Evolutionary conservation across 2,113 vertebrate genomes (phyloP).

Genomic region (Perognathus longimembris): DNA sequence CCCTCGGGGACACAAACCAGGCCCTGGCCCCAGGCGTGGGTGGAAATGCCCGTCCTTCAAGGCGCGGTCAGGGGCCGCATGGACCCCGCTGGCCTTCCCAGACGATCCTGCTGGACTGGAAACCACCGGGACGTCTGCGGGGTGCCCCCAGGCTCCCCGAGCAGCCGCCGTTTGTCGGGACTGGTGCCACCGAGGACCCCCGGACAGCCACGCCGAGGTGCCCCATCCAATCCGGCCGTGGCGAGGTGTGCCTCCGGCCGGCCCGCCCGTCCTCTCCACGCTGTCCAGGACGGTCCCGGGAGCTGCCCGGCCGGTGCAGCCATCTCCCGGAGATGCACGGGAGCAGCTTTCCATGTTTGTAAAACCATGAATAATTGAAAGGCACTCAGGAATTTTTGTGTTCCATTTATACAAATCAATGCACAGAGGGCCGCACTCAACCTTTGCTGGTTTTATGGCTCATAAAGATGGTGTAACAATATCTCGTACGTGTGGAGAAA

Average conservation of each 20-base stretch:
- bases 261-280: accelerated
- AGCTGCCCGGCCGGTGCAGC: neutral
- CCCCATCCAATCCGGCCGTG: neutral
- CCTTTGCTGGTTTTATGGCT: neutral
- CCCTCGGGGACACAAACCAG: neutral
- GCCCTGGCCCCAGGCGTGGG: accelerated
- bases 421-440: neutral
- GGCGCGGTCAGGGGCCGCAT: neutral
- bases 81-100: neutral
- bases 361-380: constrained; percentile 75
- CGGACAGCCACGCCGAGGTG: accelerated
- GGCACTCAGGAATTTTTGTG: constrained; percentile 62
- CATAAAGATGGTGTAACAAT: neutral
- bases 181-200: neutral
- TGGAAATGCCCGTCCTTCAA: accelerated
- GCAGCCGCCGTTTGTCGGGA: neutral
- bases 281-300: neutral
- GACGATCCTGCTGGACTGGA: neutral
- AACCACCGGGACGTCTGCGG: accelerated
- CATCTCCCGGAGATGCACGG: neutral
- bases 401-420: constrained; percentile 76
- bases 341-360: constrained; percentile 56
- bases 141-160: accelerated
- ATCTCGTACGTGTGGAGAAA: accelerated
- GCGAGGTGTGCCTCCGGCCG: too few species aligned